A percentile compares a stretch with the other conserved stretches of the same genome.
Conservation (phyloP, 2,113 vertebrate genomes). For the Elachura formosa region DNA sequence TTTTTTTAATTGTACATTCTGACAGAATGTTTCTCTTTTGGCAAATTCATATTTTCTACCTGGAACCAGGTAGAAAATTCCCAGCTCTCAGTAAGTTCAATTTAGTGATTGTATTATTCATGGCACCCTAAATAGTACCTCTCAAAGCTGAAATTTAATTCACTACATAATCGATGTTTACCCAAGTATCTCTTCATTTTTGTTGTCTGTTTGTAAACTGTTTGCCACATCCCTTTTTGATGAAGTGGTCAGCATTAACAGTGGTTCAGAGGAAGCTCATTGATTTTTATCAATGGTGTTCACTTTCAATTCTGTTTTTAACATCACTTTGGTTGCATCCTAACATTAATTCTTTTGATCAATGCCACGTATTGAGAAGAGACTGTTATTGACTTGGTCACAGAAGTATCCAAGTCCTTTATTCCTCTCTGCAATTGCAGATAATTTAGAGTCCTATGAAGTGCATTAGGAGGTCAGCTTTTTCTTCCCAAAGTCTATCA, state of each 20-base stretch:
- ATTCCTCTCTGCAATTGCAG: neutral
- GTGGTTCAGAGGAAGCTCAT: neutral
- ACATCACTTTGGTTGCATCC: neutral
- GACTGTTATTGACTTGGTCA: constrained; percentile 9
- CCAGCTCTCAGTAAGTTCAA: neutral
- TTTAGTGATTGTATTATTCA: constrained; percentile 2
- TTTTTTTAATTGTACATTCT: neutral
- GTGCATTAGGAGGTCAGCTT: neutral
- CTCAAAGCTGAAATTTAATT: neutral
- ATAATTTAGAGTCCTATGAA: constrained; percentile 15
- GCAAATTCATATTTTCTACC: neutral
- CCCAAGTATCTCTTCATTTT: neutral
- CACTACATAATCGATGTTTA: neutral
- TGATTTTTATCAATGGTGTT: constrained; percentile 2
- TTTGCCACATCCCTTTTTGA: neutral
- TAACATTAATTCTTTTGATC: constrained; percentile 1
- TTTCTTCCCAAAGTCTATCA: neutral
- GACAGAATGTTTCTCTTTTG: neutral
- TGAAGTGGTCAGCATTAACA: neutral
- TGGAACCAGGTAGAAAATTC: neutral
- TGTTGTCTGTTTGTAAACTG: neutral
- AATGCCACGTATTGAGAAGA: neutral
- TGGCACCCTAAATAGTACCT: neutral
- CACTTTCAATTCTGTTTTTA: neutral
- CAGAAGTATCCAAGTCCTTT: neutral